Evolutionary conservation across 2,888 invertebrate genomes (phyloP).

Genomic region (Blastobasis lacticolella): DNA sequence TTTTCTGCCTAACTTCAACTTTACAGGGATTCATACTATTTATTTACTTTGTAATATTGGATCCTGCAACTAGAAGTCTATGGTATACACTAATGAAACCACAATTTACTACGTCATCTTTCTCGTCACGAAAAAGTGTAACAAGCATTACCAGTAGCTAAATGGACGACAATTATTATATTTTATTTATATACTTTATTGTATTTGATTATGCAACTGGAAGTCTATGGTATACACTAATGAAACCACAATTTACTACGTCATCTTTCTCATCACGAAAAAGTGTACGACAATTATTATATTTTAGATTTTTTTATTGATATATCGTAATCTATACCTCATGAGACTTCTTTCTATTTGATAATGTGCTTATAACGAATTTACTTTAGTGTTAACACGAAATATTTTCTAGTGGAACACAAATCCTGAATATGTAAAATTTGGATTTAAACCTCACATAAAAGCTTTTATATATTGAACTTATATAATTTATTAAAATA

Average conservation of each 20-base stretch:
- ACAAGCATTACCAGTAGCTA: conserved; percentile 35
- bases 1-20: conserved; percentile 77
- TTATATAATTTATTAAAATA: too few species aligned
- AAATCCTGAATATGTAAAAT: too few species aligned
- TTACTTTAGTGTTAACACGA: too few species aligned
- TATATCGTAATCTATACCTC: too few species aligned
- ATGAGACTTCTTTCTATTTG: too few species aligned
- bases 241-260: conserved; percentile 44
- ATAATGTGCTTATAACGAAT: too few species aligned
- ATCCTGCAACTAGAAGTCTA: conserved; percentile 66
- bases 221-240: conserved; percentile 63
- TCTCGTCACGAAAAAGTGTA: conserved; percentile 42
- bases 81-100: conserved; percentile 64
- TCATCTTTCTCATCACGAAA: conserved; percentile 32
- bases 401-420: too few species aligned
- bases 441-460: too few species aligned
- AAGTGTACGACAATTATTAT: conserved; percentile 30
- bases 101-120: conserved; percentile 30
- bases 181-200: conserved; percentile 77
- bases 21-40: conserved; percentile 77
- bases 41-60: conserved; percentile 74
- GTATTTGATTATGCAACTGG: conserved; percentile 71
- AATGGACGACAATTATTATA: neutral
- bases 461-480: too few species aligned
- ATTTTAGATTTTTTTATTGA: too few species aligned